These are phyloP conservation scores for Semotilus atromaculatus DNA, from an alignment of 2,797 vertebrate genomes.

Conservation along the genomic window DNA sequence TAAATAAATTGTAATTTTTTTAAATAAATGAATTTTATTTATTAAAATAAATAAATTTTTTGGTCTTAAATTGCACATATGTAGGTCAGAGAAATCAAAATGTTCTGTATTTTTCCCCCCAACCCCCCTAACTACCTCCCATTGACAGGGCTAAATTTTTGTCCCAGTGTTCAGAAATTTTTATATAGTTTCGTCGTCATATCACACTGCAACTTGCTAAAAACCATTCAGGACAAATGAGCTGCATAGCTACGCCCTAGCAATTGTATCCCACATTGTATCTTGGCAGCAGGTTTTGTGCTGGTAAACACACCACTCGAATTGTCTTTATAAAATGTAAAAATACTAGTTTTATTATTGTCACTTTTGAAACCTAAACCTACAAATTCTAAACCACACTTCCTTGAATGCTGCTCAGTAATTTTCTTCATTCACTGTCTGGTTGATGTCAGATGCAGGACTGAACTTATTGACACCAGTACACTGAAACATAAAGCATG, in stretches of 20 bases:
- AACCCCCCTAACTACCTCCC: no score
- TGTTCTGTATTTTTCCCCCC: no score
- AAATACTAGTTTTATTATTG: not conserved
- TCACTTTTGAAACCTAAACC: not conserved
- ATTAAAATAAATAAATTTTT: no score
- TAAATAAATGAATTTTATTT: no score
- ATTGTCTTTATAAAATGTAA: not conserved
- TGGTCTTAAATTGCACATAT: no score
- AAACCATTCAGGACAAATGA: not conserved
- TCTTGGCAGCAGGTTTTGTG: not conserved
- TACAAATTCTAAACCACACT: not conserved
- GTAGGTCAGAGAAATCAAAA: no score
- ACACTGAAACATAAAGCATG: conserved; percentile 64
- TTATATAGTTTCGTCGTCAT: no score
- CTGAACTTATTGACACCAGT: conserved; percentile 77
- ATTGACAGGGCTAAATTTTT: no score
- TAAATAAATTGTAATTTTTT: no score
- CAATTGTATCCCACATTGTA: not conserved
- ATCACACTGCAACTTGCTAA: not conserved
- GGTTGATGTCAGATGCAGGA: conserved; percentile 73
- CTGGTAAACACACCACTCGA: not conserved
- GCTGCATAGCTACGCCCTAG: not conserved
- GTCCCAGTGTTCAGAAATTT: no score
- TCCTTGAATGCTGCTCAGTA: not conserved
- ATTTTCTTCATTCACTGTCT: conserved; percentile 35